These are phyloP conservation scores for Acronicta leporina DNA, from an alignment of 2,888 invertebrate genomes.

Conservation along the genomic window DNA sequence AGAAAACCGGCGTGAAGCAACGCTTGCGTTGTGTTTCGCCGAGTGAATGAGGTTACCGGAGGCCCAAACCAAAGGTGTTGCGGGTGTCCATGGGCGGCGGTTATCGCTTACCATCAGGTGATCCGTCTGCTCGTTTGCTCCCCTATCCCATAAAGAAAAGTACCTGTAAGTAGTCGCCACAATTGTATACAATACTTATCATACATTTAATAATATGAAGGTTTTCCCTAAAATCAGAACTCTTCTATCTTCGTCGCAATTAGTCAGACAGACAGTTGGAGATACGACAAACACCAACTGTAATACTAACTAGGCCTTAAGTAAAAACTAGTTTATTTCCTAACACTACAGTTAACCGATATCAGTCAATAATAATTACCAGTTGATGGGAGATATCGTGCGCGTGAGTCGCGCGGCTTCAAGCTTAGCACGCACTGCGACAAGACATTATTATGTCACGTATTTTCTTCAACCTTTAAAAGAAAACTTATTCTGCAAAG, in stretches of 20 bases:
- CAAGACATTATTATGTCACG: conserved; percentile 11
- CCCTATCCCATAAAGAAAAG: too few species aligned
- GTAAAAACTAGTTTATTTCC: conserved; percentile 51
- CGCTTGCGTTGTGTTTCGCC: too few species aligned
- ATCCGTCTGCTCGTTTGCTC: too few species aligned
- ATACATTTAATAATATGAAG: neutral
- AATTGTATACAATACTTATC: neutral
- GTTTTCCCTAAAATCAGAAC: neutral
- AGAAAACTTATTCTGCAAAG: too few species aligned
- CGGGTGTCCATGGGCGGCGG: too few species aligned
- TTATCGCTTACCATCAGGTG: too few species aligned
- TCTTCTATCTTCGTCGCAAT: neutral
- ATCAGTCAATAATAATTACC: conserved; percentile 60
- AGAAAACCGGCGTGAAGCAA: too few species aligned
- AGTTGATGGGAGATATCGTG: conserved; percentile 59
- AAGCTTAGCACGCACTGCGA: conserved; percentile 14
- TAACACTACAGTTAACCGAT: conserved; percentile 55
- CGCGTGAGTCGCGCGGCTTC: conserved; percentile 54
- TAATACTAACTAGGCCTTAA: conserved; percentile 43
- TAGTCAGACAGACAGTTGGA: neutral
- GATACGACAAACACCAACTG: neutral
- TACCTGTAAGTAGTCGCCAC: too few species aligned
- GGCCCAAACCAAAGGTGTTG: too few species aligned
- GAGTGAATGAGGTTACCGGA: too few species aligned
- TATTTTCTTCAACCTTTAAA: neutral